phyloP scores from a whole-genome alignment of 1,140 invertebrate species.

The Trichonephila clavata region DNA sequence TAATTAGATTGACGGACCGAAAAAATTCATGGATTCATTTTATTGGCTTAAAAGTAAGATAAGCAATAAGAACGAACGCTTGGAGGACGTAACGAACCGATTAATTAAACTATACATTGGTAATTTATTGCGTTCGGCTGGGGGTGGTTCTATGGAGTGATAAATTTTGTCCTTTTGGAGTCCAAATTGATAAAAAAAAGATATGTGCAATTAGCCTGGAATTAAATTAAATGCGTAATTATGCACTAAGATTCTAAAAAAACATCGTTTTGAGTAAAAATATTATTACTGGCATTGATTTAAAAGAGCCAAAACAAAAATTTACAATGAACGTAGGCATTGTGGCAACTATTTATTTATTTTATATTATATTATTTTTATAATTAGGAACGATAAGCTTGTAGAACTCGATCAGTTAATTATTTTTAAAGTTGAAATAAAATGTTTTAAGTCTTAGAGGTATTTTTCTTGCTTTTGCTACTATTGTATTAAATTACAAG shows the following conservation, averaged over 20 bases:
- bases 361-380: too few relatives aligned
- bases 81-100: not conserved
- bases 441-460: too few relatives aligned
- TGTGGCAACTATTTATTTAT: too few relatives aligned
- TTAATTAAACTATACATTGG: slow-evolving; percentile 7
- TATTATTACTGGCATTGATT: too few relatives aligned
- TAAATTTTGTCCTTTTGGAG: not conserved
- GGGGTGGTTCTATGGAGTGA: not conserved
- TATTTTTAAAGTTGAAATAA: too few relatives aligned
- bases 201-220: not conserved
- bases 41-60: slow-evolving; percentile 18
- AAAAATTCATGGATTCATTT: not conserved
- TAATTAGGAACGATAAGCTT: too few relatives aligned
- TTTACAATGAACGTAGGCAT: too few relatives aligned
- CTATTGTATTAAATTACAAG: too few relatives aligned
- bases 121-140: not conserved
- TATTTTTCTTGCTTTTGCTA: too few relatives aligned
- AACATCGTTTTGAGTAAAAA: too few relatives aligned
- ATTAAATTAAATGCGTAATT: not conserved
- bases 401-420: too few relatives aligned
- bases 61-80: not conserved
- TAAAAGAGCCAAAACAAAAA: too few relatives aligned
- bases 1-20: not conserved
- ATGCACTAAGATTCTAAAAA: not conserved
- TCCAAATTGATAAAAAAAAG: not conserved